phyloP scores from a whole-genome alignment of 37 sponge, comb jelly and placozoan species.

The Halichondria panicea region DNA sequence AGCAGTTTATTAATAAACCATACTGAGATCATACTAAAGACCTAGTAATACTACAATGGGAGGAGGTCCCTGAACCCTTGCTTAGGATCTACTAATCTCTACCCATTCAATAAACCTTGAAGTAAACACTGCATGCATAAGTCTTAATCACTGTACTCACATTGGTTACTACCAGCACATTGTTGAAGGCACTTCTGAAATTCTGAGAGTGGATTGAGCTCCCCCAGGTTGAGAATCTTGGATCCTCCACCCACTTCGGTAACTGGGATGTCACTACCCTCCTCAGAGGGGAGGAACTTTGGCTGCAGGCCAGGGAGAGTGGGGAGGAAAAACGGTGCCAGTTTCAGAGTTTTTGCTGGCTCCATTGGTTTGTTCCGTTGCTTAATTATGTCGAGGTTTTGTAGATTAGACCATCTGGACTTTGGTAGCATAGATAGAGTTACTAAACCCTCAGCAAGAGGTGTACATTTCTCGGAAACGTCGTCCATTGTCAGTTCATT shows the following conservation, averaged over 20 bases:
- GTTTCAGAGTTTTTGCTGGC: slow-evolving; percentile 74
- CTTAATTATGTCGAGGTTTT: slow-evolving; percentile 85
- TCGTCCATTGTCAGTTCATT: neutral
- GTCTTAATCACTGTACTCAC: too few species aligned
- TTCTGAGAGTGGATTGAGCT: slow-evolving; percentile 23
- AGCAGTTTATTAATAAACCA: too few species aligned
- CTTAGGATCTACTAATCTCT: too few species aligned
- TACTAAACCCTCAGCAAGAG: slow-evolving; percentile 59
- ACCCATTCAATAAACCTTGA: too few species aligned
- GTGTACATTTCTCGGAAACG: slow-evolving; percentile 6
- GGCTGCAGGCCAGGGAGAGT: slow-evolving; percentile 78
- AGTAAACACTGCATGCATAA: too few species aligned
- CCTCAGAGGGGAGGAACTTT: slow-evolving; percentile 50
- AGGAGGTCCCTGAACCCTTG: too few species aligned
- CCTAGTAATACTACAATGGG: too few species aligned
- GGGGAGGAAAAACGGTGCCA: slow-evolving; percentile 94
- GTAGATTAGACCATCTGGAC: slow-evolving; percentile 84
- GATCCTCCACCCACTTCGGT: slow-evolving; percentile 14
- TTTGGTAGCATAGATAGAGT: slow-evolving; percentile 82
- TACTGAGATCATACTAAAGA: too few species aligned
- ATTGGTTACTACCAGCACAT: slow-evolving; percentile 12
- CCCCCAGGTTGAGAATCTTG: slow-evolving; percentile 54
- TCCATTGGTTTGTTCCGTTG: slow-evolving; percentile 93
- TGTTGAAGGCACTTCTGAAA: slow-evolving; percentile 54
- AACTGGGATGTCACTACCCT: slow-evolving; percentile 20